Percentiles rank a stretch among this genome's conserved stretches.
Conservation (phyloP, 2,797 vertebrate species). For the Sphaeramia orbicularis region DNA sequence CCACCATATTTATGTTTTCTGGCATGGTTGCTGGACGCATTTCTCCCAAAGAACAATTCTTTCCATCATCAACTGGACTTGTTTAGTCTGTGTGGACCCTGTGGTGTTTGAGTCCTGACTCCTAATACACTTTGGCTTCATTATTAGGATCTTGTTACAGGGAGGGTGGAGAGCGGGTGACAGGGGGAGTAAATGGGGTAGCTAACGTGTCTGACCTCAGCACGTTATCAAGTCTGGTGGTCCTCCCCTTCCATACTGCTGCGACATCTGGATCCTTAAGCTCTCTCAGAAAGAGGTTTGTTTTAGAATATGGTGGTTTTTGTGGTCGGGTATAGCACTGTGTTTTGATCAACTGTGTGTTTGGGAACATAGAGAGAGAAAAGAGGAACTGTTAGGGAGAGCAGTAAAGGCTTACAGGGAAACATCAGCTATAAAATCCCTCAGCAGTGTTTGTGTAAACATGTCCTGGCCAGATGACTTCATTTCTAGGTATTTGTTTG, state of each 20-base stretch:
- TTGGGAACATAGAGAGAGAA: slow-evolving; percentile 67
- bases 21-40: slow-evolving; percentile 74
- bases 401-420: slow-evolving; percentile 68
- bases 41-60: slow-evolving; percentile 85
- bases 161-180: slow-evolving; percentile 60
- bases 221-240: slow-evolving; percentile 81
- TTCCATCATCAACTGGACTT: slow-evolving; percentile 88
- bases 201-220: slow-evolving; percentile 77
- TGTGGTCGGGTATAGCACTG: slow-evolving; percentile 64
- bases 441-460: slow-evolving; percentile 84
- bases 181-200: slow-evolving; percentile 64
- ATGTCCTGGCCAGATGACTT: slow-evolving; percentile 79
- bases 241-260: slow-evolving; percentile 62
- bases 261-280: slow-evolving; percentile 72
- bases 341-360: slow-evolving; percentile 77
- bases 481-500: slow-evolving; percentile 85
- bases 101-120: slow-evolving; percentile 78
- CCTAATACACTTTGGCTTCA: slow-evolving; percentile 76
- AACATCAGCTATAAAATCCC: slow-evolving; percentile 82
- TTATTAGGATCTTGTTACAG: slow-evolving; percentile 82
- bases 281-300: slow-evolving; percentile 60
- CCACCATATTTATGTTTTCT: slow-evolving; percentile 88
- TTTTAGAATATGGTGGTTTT: slow-evolving; percentile 70
- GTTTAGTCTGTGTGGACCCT: slow-evolving; percentile 92
- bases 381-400: slow-evolving; percentile 62